phyloP scores from a whole-genome alignment of 2,888 invertebrate species.

The Sinelater perroti region DNA sequence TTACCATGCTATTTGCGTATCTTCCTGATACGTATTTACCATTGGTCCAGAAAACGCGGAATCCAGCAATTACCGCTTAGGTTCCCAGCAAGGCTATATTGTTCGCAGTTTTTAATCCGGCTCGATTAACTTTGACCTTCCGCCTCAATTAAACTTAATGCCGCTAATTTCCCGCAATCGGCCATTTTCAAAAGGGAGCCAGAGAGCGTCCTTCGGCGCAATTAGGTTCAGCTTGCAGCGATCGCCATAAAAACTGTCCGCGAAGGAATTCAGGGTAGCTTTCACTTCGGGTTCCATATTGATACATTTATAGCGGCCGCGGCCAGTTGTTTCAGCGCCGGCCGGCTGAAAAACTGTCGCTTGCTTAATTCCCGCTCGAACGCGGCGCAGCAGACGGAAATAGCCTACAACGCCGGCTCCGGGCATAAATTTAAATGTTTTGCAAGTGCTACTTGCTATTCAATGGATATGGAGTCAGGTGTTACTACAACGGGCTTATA shows the following conservation, averaged over 20 bases:
- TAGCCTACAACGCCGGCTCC: conserved; percentile 3
- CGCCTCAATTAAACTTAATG: too few relatives aligned
- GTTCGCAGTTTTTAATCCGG: too few relatives aligned
- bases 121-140: too few relatives aligned
- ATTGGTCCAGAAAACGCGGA: too few relatives aligned
- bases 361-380: conserved; percentile 11
- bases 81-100: too few relatives aligned
- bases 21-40: too few relatives aligned
- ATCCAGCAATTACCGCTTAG: too few relatives aligned
- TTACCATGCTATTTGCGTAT: too few relatives aligned
- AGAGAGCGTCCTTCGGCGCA: conserved; percentile 8
- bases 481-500: conserved; percentile 16
- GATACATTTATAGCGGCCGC: conserved; percentile 12
- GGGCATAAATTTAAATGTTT: conserved; percentile 24
- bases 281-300: conserved; percentile 18
- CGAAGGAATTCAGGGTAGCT: conserved; percentile 12
- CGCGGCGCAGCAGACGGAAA: conserved; percentile 18
- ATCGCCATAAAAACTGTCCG: conserved; percentile 5
- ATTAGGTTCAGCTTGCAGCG: background rate
- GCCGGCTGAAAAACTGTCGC: background rate
- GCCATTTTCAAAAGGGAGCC: too few relatives aligned
- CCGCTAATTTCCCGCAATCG: too few relatives aligned
- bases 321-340: conserved; percentile 3
- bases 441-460: conserved; percentile 25
- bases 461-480: conserved; percentile 21